Evolutionary conservation across 1,140 invertebrate species (phyloP).

Genomic region (Drosophila eugracilis): DNA sequence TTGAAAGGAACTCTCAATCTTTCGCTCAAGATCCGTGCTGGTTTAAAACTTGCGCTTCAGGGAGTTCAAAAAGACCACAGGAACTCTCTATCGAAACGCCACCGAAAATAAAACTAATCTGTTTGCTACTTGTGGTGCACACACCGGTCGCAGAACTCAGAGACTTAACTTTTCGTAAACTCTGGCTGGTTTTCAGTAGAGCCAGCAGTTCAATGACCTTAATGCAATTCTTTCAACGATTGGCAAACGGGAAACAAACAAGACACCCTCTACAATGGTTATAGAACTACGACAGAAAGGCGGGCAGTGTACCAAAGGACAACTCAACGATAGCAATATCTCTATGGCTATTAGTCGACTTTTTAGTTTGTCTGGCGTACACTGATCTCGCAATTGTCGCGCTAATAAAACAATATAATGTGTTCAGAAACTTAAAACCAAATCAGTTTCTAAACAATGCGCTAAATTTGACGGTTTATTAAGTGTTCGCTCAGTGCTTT

Average conservation of each 20-base stretch:
- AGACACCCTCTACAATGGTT: constrained; percentile 70
- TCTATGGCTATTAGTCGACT: constrained; percentile 50
- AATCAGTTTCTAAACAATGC: constrained; percentile 45
- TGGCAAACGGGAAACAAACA: constrained; percentile 83
- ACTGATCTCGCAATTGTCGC: constrained; percentile 50
- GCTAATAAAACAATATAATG: constrained; percentile 31
- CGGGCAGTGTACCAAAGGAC: constrained; percentile 51
- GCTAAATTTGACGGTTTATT: constrained; percentile 68
- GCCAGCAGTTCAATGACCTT: constrained; percentile 63
- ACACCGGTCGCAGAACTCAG: constrained; percentile 72
- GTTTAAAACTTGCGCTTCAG: constrained; percentile 56
- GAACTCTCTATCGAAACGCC: constrained; percentile 33
- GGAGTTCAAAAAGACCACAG: constrained; percentile 16
- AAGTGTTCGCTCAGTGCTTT: constrained; percentile 80
- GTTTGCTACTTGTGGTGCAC: constrained; percentile 84
- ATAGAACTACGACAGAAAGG: constrained; percentile 38
- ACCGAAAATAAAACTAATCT: constrained; percentile 83
- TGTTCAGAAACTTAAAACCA: constrained; percentile 35
- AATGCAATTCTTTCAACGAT: constrained; percentile 85
- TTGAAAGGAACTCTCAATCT: constrained; percentile 69
- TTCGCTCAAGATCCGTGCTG: constrained; percentile 62
- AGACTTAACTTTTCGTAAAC: constrained; percentile 6
- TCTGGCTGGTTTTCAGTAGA: constrained; percentile 26
- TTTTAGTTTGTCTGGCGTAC: constrained; percentile 55
- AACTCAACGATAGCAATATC: constrained; percentile 29